Percentiles rank a stretch among this genome's conserved stretches.
phyloP scores from a whole-genome alignment of 2,888 invertebrate genomes.

The Calliscelio sp. region DNA sequence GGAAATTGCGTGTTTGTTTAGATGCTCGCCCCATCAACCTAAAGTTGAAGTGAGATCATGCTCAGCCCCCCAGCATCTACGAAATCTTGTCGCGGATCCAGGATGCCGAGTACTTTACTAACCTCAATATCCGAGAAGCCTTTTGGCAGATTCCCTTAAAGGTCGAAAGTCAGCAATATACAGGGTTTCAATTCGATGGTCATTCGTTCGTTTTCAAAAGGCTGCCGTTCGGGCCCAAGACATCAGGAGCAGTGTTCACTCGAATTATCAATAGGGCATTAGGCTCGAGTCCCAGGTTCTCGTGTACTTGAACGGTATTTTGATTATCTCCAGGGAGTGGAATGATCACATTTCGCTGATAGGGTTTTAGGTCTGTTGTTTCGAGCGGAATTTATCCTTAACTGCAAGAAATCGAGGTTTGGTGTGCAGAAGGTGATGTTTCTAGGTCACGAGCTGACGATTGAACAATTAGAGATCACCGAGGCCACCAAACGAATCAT shows the following conservation, averaged over 20 bases:
- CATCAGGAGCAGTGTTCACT: neutral
- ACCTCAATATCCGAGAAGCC: too few species aligned
- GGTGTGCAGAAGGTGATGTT: too few species aligned
- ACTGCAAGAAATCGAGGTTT: neutral
- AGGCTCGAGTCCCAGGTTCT: neutral
- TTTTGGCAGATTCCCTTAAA: conserved; percentile 1
- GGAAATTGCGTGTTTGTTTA: too few species aligned
- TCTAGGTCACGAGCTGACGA: too few species aligned
- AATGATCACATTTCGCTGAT: neutral
- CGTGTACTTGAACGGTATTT: neutral
- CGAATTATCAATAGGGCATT: neutral
- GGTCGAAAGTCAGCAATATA: neutral
- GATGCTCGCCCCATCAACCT: too few species aligned
- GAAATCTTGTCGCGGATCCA: too few species aligned
- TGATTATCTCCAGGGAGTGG: neutral
- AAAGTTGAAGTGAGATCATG: too few species aligned
- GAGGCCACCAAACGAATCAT: neutral
- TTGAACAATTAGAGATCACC: neutral
- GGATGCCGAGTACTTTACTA: too few species aligned
- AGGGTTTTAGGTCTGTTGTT: neutral
- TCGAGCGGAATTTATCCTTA: neutral
- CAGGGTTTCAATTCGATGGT: conserved; percentile 1
- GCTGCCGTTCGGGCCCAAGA: neutral
- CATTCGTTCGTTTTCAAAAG: neutral
- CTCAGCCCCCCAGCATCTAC: too few species aligned